Base-by-base conservation (phyloP, 2,888 invertebrate genomes). In the Nomada fabriciana region DNA sequence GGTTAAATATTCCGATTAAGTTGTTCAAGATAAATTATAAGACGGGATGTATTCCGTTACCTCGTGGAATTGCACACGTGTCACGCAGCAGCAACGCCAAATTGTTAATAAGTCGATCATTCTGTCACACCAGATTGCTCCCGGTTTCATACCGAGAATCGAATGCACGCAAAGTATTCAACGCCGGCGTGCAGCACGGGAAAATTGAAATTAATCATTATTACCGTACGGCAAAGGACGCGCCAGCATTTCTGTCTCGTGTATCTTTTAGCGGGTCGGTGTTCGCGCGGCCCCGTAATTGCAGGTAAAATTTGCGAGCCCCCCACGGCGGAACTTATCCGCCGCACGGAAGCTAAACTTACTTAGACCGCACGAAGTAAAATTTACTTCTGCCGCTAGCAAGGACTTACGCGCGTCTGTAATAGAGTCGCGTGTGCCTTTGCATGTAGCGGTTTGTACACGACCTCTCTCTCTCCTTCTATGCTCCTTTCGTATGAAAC, bases 401-500 rank as follows among this genome's bases (percentile, higher is more conserved):
- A 59, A 80, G 63, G 61, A 74, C 55, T 68, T 82, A 80, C 65
- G 71, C 61, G 43, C 29, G 29, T 52, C 42, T 61, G 76, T 80
- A 80, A 86, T 75, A 74, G 76, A 87, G 84, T 87, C 67, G 80
- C 83, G 65, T 69, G 76, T 73, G 80, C 80, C 71, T 77, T 65
- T 63, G 74, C 73, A 53, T 76, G 68, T 70, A 76, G 67, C 67
- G 85, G 77, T 85, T 82, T 83, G 72, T 80, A 85, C 69, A 64
- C 50, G 61, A 13, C 5, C 2, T 15, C 29, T 2, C 64, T 23
- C 20, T 57, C n/a, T 55, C 63, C 13, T 29, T 55, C 55, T 68
- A 36, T 71, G 55, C 78, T 63, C 72, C 70, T 71, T 63, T 61
- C 82, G 65, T 59, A 71, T 68, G 68, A 82, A 83, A 83, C 83